These are phyloP conservation scores for Bambusicola thoracicus DNA, from an alignment of 2,113 vertebrate species.

Conservation along the genomic window DNA sequence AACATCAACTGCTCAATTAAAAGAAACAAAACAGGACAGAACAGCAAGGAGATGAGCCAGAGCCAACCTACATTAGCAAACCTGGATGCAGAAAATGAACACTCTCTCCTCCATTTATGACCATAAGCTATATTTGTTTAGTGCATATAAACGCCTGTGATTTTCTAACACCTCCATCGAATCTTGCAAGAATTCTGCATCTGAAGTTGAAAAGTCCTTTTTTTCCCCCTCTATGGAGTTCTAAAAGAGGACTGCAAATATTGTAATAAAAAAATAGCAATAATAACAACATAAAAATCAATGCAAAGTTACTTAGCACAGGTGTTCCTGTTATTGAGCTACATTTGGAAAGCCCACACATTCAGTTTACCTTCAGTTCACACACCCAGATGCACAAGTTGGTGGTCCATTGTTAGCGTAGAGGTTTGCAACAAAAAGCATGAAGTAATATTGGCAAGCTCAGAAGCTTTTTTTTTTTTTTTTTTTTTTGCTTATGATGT, in stretches of 20 bases:
- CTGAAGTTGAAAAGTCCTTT: neutral
- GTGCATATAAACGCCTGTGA: neutral
- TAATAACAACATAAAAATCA: neutral
- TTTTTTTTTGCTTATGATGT: neutral
- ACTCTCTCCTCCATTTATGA: neutral
- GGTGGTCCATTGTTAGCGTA: slow-evolving; percentile 55
- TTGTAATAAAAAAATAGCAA: neutral
- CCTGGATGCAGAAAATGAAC: neutral
- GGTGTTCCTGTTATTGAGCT: slow-evolving; percentile 40
- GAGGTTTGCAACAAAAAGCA: slow-evolving; percentile 53
- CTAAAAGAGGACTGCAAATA: neutral
- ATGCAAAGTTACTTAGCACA: slow-evolving; percentile 48
- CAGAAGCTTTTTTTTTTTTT: neutral
- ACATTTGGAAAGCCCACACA: slow-evolving; percentile 56
- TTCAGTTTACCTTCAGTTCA: slow-evolving; percentile 21
- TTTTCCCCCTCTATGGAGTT: neutral
- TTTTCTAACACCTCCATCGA: neutral
- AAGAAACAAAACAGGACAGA: neutral
- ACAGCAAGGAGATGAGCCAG: neutral
- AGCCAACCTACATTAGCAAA: neutral
- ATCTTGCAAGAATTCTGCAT: neutral
- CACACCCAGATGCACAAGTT: slow-evolving; percentile 49
- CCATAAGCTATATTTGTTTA: neutral
- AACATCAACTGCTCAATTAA: slow-evolving; percentile 7
- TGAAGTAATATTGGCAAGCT: slow-evolving; percentile 64